phyloP scores from a whole-genome alignment of 2,797 vertebrate genomes.

The Rhinophrynus dorsalis region DNA sequence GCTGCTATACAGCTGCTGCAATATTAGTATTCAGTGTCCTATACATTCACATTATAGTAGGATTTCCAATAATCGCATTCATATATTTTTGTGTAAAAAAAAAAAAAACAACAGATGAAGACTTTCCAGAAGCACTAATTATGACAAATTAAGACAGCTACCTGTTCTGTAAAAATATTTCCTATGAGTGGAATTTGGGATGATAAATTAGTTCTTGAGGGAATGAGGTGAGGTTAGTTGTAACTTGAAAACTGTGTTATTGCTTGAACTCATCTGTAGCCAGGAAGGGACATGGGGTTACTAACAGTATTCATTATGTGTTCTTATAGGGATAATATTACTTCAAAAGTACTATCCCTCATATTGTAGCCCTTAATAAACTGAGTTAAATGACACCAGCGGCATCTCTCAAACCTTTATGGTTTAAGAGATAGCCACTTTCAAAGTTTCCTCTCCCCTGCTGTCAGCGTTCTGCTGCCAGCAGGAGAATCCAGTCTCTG shows the following conservation, averaged over 20 bases:
- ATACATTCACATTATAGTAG: conserved; percentile 23
- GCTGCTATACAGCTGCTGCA: neutral
- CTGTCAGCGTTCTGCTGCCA: no score
- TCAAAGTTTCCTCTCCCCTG: no score
- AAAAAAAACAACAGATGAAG: neutral
- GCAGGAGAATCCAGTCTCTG: no score
- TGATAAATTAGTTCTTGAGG: neutral
- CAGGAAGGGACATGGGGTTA: no score
- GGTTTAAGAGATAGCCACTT: no score
- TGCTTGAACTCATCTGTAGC: conserved; percentile 5
- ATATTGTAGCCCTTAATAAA: no score
- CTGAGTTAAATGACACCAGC: no score
- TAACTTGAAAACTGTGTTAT: neutral
- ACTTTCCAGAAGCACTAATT: conserved; percentile 7
- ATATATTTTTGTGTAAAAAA: conserved; percentile 1
- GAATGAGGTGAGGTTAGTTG: conserved; percentile 1
- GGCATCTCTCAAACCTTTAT: no score
- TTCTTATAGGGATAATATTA: no score
- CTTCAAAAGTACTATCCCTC: no score
- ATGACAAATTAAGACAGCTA: conserved; percentile 31
- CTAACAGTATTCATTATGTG: no score
- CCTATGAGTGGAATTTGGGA: neutral
- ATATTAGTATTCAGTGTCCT: conserved; percentile 37
- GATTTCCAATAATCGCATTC: conserved; percentile 3
- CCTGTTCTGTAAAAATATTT: conserved; percentile 9